Base-by-base conservation (phyloP, 1,140 invertebrate species). In the Heliconius nattereri region DNA sequence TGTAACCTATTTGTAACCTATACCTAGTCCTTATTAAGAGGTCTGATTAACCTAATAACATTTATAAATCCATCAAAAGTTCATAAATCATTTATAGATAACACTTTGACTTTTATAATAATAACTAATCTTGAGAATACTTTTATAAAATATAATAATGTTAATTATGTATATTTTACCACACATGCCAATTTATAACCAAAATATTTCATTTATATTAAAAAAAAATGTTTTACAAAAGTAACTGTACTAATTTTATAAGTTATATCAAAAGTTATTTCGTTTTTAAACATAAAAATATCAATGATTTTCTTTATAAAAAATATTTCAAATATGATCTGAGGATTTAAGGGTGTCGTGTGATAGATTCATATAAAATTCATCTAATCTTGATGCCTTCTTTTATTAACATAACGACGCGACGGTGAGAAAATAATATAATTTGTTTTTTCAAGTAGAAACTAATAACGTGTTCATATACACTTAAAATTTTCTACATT, bases 1-100 rank as follows among this genome's bases (percentile, higher is more conserved):
- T 83, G 82, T 78, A 81, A 81, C 79, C 79, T 81, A 80, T 80
- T 72, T 77, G 76, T 77, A 77, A 77, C 76, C 76, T 54, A 71
- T 71, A 76, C 60, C 60, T 66, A 66, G 75, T 76, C 37, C 60
- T 66, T 70, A 49, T 72, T 29, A 35, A 76, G 75, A 76, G 66
- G 75, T 52, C 66, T 60, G 75, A 71, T 76, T 71, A 77, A 77
- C 40, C 76, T 77, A 71, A 77, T 77, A 77, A 77, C 76, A 77
- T 71, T 77, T 77, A 77, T 76, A 77, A 77, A 76, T 11, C 29
- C 57, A 57, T 54, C 29, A 57, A 75, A 75, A 75, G 45, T 75
- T 75, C 45, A 75, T 54, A 57, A 75, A 57, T 57, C 23, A 75
- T 75, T 66, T 66, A 66, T 66, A 66, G 60, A 66, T 26, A 66